Evolutionary conservation across 2,797 vertebrate species (phyloP).

Genomic region (Limosa lapponica): DNA sequence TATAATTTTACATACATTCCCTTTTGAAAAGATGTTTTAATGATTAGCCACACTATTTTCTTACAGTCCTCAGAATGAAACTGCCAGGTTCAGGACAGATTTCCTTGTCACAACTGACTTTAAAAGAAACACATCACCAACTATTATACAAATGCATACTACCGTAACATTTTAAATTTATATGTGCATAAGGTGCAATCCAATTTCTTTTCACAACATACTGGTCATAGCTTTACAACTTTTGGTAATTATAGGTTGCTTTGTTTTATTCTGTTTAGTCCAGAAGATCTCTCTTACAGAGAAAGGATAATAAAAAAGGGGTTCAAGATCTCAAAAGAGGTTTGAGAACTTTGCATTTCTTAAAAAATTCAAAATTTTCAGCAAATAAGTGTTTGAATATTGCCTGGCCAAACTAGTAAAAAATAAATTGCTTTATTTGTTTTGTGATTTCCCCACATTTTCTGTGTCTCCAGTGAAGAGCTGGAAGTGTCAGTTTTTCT

Average conservation of each 20-base stretch:
- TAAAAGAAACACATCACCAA: conserved; percentile 48
- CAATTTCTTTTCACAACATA: conserved; percentile 42
- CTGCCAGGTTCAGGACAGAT: conserved; percentile 12
- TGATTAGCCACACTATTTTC: conserved; percentile 43
- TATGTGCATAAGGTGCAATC: conserved; percentile 1
- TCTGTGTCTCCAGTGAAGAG: conserved; percentile 26
- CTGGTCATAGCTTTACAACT: conserved; percentile 12
- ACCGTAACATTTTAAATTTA: conserved; percentile 43
- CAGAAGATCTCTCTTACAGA: conserved; percentile 20
- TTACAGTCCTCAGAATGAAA: conserved; percentile 61
- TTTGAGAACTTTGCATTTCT: conserved; percentile 30
- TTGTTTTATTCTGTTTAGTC: not conserved
- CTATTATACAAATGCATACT: conserved; percentile 14
- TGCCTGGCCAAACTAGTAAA: conserved; percentile 72
- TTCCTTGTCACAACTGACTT: conserved; percentile 39
- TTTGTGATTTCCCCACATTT: conserved; percentile 42
- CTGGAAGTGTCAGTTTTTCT: not conserved
- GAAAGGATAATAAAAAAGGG: conserved; percentile 59
- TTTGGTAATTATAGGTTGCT: not conserved
- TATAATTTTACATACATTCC: conserved; percentile 53
- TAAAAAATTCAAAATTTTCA: conserved; percentile 76
- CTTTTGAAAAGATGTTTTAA: conserved; percentile 42
- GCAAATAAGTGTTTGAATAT: conserved; percentile 69
- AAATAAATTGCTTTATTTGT: conserved; percentile 72
- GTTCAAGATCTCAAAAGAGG: conserved; percentile 20